A percentile compares a stretch with the other conserved stretches of the same genome.
Evolutionary conservation across 2,113 vertebrate genomes (phyloP).

Genomic region (Albula glossodonta): DNA sequence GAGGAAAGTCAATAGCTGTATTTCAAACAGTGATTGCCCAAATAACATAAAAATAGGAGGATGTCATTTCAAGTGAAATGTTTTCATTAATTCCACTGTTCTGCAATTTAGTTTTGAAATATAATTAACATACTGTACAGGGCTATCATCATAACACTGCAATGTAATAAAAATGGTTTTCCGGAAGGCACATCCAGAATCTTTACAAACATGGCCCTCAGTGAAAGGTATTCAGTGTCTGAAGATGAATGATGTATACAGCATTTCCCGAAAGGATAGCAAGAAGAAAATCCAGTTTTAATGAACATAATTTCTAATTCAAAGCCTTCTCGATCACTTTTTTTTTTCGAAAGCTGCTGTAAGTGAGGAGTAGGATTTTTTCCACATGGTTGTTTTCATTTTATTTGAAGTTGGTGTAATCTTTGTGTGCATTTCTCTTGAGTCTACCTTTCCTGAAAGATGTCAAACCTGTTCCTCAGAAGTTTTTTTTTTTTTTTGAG

Average conservation of each 20-base stretch:
- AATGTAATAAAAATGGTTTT: not conserved
- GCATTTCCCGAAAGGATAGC: constrained; percentile 28
- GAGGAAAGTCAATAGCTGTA: not conserved
- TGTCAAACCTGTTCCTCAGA: constrained; percentile 51
- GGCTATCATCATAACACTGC: not conserved
- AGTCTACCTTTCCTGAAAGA: constrained; percentile 57
- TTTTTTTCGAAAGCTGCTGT: constrained; percentile 46
- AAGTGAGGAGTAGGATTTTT: constrained; percentile 42
- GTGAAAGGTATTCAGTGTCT: constrained; percentile 4
- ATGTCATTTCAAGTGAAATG: not conserved
- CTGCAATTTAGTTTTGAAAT: not conserved
- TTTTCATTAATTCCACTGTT: not conserved
- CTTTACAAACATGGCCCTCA: not conserved
- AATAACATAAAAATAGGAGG: not conserved
- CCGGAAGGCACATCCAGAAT: not conserved
- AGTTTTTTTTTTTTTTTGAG: constrained; percentile 56
- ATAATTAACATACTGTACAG: not conserved
- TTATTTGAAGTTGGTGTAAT: constrained; percentile 61
- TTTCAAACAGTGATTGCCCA: not conserved
- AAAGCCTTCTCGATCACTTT: constrained; percentile 40
- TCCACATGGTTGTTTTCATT: constrained; percentile 52
- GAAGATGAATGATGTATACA: constrained; percentile 23
- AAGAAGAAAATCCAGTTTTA: constrained; percentile 33
- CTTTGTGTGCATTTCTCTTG: constrained; percentile 55
- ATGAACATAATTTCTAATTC: constrained; percentile 40